Base-by-base conservation (phyloP, 23 tunicate genomes). In the Halocynthia aurantium region DNA sequence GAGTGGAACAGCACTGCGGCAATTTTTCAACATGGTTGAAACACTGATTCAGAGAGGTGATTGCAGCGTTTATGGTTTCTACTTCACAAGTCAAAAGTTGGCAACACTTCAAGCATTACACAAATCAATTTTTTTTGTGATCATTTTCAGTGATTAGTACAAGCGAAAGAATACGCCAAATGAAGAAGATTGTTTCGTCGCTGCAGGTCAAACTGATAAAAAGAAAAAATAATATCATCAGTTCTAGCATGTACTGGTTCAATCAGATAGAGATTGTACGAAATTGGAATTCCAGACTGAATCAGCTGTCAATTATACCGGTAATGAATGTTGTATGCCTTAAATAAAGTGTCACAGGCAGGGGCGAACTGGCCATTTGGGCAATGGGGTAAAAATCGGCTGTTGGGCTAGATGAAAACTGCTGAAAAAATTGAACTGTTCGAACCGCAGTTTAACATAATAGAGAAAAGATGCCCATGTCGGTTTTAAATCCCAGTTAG, bases 1-100 rank as follows among this genome's bases (percentile, higher is more conserved):
- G 10, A 85, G 97, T 73, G 97, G 84, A n/a, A 81, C 76, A 7
- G 86, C 97, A 40, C 86, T 61, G 44, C 13, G 57, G 15, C 86
- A 91, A 77, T 62, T 91, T 17, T 91, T 91, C 44, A 44, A 31
- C 8, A 17, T 91, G n/a, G 64, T 91, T 64, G 91, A 85, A 51
- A 84, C 81, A 8, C 75, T 83, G 51, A 50, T 91, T 10, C 51
- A 22, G 8, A 85, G 88, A 72, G 97, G 97, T 91, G 82, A 22
- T 68, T 31, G 44, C 4, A 31, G 4, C 1, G 44, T 31, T 31
- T 4, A 31, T 31, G 44, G 44, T 0, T 31, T 31, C 44, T 31
- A 31, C 44, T 31, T 31, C 44, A 31, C 44, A 31, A 31, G 44
- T 31, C 4, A 31, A 31, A 31, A 31, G 44, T 31, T 31, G 44